Percentiles rank a stretch among this genome's conserved stretches.
Evolutionary conservation across 2,888 invertebrate genomes (phyloP).

Genomic region (Ditula angustiorana): DNA sequence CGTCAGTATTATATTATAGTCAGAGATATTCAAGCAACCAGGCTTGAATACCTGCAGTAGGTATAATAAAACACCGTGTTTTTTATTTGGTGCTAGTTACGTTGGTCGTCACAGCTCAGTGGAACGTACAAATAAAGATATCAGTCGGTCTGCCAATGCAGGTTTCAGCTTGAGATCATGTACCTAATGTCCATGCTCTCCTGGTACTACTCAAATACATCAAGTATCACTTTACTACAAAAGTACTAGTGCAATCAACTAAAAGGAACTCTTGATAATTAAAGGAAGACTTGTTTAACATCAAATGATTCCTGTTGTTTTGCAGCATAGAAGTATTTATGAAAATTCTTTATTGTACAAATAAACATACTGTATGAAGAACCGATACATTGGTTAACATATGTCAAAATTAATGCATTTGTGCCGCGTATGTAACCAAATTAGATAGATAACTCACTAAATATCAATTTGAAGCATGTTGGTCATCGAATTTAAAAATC

Average conservation of each 20-base stretch:
- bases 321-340: neutral
- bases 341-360: neutral
- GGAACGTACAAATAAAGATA: slow-evolving; percentile 39
- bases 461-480: too few relatives aligned
- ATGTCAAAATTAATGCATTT: neutral
- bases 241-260: slow-evolving; percentile 34
- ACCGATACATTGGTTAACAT: neutral
- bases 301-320: neutral
- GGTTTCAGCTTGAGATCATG: slow-evolving; percentile 65
- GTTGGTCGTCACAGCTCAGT: slow-evolving; percentile 5
- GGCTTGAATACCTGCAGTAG: neutral
- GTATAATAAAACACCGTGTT: neutral
- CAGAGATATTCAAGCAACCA: neutral
- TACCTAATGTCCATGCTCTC: slow-evolving; percentile 50
- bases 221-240: slow-evolving; percentile 21
- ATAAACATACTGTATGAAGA: neutral
- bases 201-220: slow-evolving; percentile 49
- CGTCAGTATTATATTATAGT: too few relatives aligned
- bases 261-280: slow-evolving; percentile 25
- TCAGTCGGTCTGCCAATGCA: slow-evolving; percentile 66
- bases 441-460: too few relatives aligned
- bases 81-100: neutral
- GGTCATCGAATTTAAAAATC: too few relatives aligned
- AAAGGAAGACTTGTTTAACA: neutral
- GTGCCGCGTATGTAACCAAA: too few relatives aligned